Base-by-base conservation (phyloP, 2,888 invertebrate species). In the Drosophila merina region DNA sequence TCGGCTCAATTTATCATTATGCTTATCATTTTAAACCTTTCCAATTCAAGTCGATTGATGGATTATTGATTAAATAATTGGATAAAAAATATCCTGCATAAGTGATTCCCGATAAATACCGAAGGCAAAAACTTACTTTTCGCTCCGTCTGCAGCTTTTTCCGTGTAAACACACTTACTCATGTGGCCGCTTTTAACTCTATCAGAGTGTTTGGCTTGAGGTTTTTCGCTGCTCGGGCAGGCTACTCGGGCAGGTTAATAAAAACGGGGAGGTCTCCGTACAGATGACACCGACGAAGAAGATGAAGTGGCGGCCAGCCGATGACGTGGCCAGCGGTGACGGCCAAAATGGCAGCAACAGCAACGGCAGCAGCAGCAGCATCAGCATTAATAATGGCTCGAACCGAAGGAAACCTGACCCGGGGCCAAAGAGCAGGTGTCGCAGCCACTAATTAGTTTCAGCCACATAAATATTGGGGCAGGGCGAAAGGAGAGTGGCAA, bases 131-230 rank as follows among this genome's bases (percentile, higher is more conserved):
- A n/a, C n/a, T 1, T 36, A n/a, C n/a, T 36, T 36, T 36, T 36
- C n/a, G 36, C 6, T 36, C 5, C n/a, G 2, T 12, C n/a, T 2
- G 42, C 20, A 44, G 44, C 25, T 38, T 33, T 62, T 48, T 28
- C 33, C 33, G 57, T 63, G 67, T 33, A 59, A 20, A 45, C 48
- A 74, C 14, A 38, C 52, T 36, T 52, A 47, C 31, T 49, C 50
- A 52, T 72, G 57, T 63, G 72, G 57, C 83, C 76, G 86, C 86
- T 79, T 79, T 81, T 73, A 82, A 81, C 86, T 81, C 79, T 86
- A 81, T 81, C 81, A 86, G 80, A 77, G 60, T 79, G 80, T 82
- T 85, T 73, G 85, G 59, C 68, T 79, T 78, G 76, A 67, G 78
- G 78, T 49, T 63, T 75, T 72, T 50, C 49, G 48, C 44, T 58